These are phyloP conservation scores for Ridgeia piscesae DNA, from an alignment of 1,140 invertebrate species.

Conservation along the genomic window DNA sequence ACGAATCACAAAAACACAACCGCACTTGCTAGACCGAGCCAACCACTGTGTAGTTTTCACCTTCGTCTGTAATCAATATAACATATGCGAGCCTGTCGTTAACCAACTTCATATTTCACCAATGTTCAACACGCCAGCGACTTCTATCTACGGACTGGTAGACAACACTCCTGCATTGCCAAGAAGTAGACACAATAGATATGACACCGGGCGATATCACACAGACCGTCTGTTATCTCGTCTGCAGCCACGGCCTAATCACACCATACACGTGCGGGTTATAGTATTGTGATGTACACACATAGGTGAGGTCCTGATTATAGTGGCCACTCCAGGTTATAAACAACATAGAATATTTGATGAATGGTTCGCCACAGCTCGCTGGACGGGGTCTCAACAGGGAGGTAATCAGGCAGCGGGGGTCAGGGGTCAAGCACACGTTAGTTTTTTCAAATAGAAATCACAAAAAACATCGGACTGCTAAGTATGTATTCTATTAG, in stretches of 20 bases:
- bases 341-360: not conserved
- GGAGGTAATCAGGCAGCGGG: not conserved
- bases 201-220: not conserved
- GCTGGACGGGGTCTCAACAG: not conserved
- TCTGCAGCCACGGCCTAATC: not conserved
- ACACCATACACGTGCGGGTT: not conserved
- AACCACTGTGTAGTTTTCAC: too few relatives aligned
- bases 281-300: too few relatives aligned
- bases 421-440: not conserved
- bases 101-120: not conserved
- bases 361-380: not conserved
- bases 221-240: not conserved
- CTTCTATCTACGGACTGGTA: not conserved
- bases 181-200: not conserved
- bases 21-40: not conserved
- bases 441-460: not conserved
- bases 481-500: not conserved
- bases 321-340: not conserved
- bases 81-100: not conserved
- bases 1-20: not conserved
- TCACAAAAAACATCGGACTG: not conserved
- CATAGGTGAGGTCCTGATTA: too few relatives aligned
- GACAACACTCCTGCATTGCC: not conserved
- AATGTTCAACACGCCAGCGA: not conserved
- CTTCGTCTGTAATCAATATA: not conserved